Evolutionary conservation across 2,888 invertebrate genomes (phyloP).

Genomic region (Limnephilus auricula): DNA sequence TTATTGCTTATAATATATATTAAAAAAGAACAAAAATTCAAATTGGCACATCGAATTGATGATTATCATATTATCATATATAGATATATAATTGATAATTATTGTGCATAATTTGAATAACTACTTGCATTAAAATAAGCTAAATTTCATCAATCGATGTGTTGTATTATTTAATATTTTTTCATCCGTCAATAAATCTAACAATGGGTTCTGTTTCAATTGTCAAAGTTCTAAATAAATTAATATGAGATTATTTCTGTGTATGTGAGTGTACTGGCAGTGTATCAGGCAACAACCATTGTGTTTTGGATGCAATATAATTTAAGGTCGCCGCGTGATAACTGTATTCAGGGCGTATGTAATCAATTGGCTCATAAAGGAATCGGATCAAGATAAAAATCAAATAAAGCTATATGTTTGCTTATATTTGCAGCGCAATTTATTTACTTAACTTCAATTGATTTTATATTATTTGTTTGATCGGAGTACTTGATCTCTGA

Average conservation of each 20-base stretch:
- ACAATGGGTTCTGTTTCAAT: neutral
- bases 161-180: neutral
- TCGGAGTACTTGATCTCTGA: neutral
- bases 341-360: neutral
- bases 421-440: neutral
- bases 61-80: neutral
- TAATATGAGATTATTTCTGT: neutral
- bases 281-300: neutral
- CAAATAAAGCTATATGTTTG: neutral
- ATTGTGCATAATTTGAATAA: neutral
- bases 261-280: neutral
- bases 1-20: too few species aligned
- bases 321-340: neutral
- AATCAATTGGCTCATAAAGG: constrained; percentile 2
- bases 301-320: neutral
- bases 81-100: too few species aligned
- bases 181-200: neutral
- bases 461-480: neutral
- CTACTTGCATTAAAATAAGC: neutral
- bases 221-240: neutral
- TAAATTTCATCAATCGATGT: neutral
- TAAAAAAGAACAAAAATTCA: too few species aligned
- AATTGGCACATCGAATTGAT: neutral
- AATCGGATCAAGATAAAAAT: neutral
- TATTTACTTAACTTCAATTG: neutral